These are phyloP conservation scores for Spodoptera exigua DNA, from an alignment of 2,888 invertebrate genomes.

Conservation along the genomic window DNA sequence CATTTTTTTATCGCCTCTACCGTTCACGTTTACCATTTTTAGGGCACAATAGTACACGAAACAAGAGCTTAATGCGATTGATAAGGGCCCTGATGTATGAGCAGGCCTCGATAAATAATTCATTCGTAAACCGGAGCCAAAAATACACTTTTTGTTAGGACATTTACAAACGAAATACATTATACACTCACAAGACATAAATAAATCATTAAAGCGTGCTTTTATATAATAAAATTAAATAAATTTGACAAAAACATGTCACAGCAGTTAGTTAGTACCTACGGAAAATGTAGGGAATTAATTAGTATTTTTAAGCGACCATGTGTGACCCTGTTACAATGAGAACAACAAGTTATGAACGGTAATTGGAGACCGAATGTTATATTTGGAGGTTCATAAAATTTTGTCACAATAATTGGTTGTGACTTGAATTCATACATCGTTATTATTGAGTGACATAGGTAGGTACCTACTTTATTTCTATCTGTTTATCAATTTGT, in stretches of 20 bases:
- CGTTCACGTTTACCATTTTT: slow-evolving; percentile 75
- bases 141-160: slow-evolving; percentile 60
- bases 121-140: slow-evolving; percentile 61
- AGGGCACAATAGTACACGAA: slow-evolving; percentile 76
- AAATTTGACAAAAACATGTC: slow-evolving; percentile 62
- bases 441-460: slow-evolving; percentile 5
- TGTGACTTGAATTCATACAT: slow-evolving; percentile 32
- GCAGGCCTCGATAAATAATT: slow-evolving; percentile 74
- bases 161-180: slow-evolving; percentile 60
- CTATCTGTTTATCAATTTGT: no score
- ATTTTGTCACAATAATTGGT: slow-evolving; percentile 30
- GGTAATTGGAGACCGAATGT: slow-evolving; percentile 34
- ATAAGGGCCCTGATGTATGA: slow-evolving; percentile 61
- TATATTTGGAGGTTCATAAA: slow-evolving; percentile 42
- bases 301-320: slow-evolving; percentile 53
- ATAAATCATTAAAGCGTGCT: slow-evolving; percentile 63
- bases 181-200: slow-evolving; percentile 57
- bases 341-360: slow-evolving; percentile 29
- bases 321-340: slow-evolving; percentile 60
- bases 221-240: slow-evolving; percentile 70
- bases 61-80: slow-evolving; percentile 61
- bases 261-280: slow-evolving; percentile 49
- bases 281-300: slow-evolving; percentile 50
- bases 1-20: slow-evolving; percentile 66
- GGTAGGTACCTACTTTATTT: no score